phyloP scores from a whole-genome alignment of 2,797 vertebrate genomes.

The Poeciliopsis infans region DNA sequence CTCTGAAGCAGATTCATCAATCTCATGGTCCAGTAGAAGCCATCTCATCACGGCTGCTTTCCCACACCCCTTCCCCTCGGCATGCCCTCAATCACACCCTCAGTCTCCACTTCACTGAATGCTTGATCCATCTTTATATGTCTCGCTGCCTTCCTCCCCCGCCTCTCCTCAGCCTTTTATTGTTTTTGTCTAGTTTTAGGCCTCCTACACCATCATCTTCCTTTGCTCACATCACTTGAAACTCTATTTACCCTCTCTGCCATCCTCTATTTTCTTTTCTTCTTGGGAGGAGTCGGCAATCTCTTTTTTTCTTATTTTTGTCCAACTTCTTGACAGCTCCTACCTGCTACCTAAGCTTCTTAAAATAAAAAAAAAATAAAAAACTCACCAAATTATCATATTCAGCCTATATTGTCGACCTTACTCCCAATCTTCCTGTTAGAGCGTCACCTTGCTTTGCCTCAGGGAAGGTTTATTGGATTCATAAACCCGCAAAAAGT shows the following conservation, averaged over 20 bases:
- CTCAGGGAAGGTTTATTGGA: conserved; percentile 24
- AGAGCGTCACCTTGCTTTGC: conserved; percentile 22
- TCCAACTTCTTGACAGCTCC: conserved; percentile 45
- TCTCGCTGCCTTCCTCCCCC: conserved; percentile 46
- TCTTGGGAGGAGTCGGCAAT: not conserved
- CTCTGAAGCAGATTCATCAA: conserved; percentile 71
- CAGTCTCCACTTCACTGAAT: conserved; percentile 51
- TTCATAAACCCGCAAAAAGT: conserved; percentile 32
- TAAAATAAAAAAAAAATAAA: conserved; percentile 7
- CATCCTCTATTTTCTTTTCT: conserved; percentile 12
- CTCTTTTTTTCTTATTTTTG: conserved; percentile 24
- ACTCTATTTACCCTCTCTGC: conserved; percentile 13
- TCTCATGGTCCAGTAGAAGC: conserved; percentile 72
- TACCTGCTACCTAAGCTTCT: conserved; percentile 11
- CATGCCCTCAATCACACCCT: conserved; percentile 55
- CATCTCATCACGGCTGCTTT: conserved; percentile 74
- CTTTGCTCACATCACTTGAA: conserved; percentile 11
- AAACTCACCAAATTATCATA: conserved; percentile 43
- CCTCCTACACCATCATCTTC: conserved; percentile 25
- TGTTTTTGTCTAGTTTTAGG: conserved; percentile 43
- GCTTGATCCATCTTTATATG: conserved; percentile 67
- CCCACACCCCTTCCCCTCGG: conserved; percentile 63
- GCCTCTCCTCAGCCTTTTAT: conserved; percentile 18
- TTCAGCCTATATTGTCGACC: conserved; percentile 41
- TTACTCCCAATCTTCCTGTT: conserved; percentile 15